Evolutionary conservation across 2,113 vertebrate genomes (phyloP).

Genomic region (Onychostoma macrolepis): DNA sequence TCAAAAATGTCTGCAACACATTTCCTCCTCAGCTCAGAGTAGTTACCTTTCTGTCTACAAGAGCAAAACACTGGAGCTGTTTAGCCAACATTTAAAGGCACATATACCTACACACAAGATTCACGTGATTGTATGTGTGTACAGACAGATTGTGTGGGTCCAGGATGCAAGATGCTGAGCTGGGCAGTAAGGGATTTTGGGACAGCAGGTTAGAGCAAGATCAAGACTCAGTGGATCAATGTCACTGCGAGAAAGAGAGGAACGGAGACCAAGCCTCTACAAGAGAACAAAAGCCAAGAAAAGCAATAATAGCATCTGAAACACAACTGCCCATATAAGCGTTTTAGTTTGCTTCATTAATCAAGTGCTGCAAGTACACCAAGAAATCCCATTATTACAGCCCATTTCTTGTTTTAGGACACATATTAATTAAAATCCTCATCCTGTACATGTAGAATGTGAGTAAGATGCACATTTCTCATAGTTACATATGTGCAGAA

Average conservation of each 20-base stretch:
- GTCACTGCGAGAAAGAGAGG: conserved; percentile 15
- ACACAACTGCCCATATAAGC: conserved; percentile 3
- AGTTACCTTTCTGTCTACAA: not conserved
- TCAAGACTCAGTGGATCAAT: conserved; percentile 50
- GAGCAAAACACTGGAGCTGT: not conserved
- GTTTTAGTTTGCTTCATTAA: conserved; percentile 17
- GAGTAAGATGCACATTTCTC: conserved; percentile 12
- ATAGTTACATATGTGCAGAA: conserved; percentile 18
- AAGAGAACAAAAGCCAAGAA: conserved; percentile 37
- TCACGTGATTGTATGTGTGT: not conserved
- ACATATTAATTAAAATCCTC: conserved; percentile 21
- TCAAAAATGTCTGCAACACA: not conserved
- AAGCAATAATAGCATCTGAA: not conserved
- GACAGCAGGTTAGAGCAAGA: conserved; percentile 46
- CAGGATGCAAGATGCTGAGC: conserved; percentile 69
- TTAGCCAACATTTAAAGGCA: not conserved
- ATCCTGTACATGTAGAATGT: not conserved
- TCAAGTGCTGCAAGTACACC: conserved; percentile 11
- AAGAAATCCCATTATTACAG: conserved; percentile 9
- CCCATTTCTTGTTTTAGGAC: conserved; percentile 13
- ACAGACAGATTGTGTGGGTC: conserved; percentile 40
- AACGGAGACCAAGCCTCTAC: not conserved
- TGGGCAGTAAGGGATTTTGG: conserved; percentile 56
- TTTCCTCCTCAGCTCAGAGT: not conserved
- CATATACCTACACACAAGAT: not conserved